These are phyloP conservation scores for Perdita meconis DNA, from an alignment of 2,888 invertebrate genomes.

Conservation along the genomic window DNA sequence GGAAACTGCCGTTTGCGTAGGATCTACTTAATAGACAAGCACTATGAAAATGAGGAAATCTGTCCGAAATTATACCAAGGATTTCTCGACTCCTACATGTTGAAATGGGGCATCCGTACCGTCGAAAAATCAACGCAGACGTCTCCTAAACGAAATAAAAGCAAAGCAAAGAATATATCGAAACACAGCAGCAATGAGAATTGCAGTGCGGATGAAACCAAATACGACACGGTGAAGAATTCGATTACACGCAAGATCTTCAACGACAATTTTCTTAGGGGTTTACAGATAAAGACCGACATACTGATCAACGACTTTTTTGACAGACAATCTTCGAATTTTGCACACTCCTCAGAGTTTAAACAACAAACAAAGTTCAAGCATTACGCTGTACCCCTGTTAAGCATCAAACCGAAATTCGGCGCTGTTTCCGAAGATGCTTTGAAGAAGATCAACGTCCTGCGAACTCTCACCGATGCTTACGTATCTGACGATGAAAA, in stretches of 20 bases:
- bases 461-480: conserved; percentile 36
- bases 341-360: conserved; percentile 52
- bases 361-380: conserved; percentile 62
- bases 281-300: conserved; percentile 65
- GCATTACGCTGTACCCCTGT: conserved; percentile 57
- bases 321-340: conserved; percentile 42
- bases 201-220: not conserved
- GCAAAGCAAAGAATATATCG: not conserved
- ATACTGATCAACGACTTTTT: conserved; percentile 71
- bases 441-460: conserved; percentile 29
- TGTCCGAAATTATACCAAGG: conserved; percentile 73
- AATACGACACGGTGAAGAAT: not conserved
- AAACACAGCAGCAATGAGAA: not conserved
- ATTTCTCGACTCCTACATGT: conserved; percentile 78
- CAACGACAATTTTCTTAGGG: conserved; percentile 47
- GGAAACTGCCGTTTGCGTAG: conserved; percentile 97
- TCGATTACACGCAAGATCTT: not conserved
- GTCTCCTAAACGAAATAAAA: conserved; percentile 29
- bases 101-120: conserved; percentile 77
- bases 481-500: conserved; percentile 20
- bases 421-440: conserved; percentile 13
- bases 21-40: conserved; percentile 91
- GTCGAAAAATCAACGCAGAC: conserved; percentile 77
- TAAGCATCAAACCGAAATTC: conserved; percentile 17
- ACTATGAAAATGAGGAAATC: conserved; percentile 76